Evolutionary conservation across 2,888 invertebrate genomes (phyloP), one percentile per base, ranked within the genome.

Genomic region (Trissoscelio sp.): DNA sequence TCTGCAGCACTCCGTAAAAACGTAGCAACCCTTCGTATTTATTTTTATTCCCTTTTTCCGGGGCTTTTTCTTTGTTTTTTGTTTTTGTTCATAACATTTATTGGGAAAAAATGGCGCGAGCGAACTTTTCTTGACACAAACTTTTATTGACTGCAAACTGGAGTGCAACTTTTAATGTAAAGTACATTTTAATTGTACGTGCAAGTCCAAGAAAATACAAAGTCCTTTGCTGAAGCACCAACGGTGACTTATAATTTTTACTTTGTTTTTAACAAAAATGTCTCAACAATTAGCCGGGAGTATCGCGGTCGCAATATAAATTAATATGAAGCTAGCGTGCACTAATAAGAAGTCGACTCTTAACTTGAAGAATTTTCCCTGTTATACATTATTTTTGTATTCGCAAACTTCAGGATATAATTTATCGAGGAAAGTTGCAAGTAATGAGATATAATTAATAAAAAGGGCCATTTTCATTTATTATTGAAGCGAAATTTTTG

Each of bases 161-260:
- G 11, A 42, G 67, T 34, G 5, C 39, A 75, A 75, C 66, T 75
- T 75, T 75, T 67, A 75, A 75, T 58, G 58, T 48, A 67, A 64
- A 75, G 58, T 58, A 67, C 58, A 75, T 67, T 75, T 75, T 75
- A 75, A 75, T 75, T 75, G 75, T 58, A 51, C 46, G 42, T 44
- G 34, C 11, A 31, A 75, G 42, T 48, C 48, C 18, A 42, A 58
- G 51, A 51, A 75, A 75, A 46, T 67, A 75, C 37, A 18, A 34
- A 48, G 28, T 51, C 31, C 55, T 57, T 64, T 64, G 24, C 22
- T 12, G 24, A 46, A 58, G 34, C 46, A 16, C 42, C 42, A 20
- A 11, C 51, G 14, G n/a, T 34, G 51, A 60, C 62, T 62, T 73
- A 53, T 31, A 46, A 58, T 24, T 34, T 64, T 31, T 55, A n/a